A percentile compares a stretch with the other conserved stretches of the same genome.
These are phyloP conservation scores for Mercenaria mercenaria DNA, from an alignment of 1,140 invertebrate genomes.

Conservation along the genomic window DNA sequence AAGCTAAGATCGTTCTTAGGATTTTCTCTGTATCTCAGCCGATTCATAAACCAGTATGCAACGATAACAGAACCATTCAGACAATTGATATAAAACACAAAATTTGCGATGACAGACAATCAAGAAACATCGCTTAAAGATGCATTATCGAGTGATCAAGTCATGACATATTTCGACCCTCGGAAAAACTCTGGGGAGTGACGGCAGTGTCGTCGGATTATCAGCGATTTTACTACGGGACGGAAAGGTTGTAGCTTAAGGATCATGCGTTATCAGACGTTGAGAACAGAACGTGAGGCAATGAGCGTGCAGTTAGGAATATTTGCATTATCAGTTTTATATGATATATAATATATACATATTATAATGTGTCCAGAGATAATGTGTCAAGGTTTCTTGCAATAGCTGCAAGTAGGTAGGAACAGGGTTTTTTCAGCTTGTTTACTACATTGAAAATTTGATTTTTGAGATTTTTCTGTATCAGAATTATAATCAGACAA, in stretches of 20 bases:
- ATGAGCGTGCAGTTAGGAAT: constrained; percentile 76
- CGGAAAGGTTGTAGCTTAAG: constrained; percentile 80
- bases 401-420: no score
- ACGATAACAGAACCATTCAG: neutral
- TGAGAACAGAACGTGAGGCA: constrained; percentile 85
- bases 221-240: constrained; percentile 79
- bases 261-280: constrained; percentile 74
- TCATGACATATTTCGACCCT: constrained; percentile 25
- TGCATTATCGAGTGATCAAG: neutral
- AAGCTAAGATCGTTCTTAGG: neutral
- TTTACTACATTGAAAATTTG: no score
- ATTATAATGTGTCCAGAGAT: no score
- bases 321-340: constrained; percentile 77
- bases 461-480: no score
- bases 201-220: constrained; percentile 81
- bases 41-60: neutral
- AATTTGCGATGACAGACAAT: neutral
- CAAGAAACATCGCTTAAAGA: neutral
- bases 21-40: neutral
- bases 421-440: no score
- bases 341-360: no score
- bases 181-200: neutral
- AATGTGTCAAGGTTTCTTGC: no score
- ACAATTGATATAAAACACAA: neutral
- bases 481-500: no score